Conservation (phyloP, 1,140 invertebrate species). For the Drosophila lowei region DNA sequence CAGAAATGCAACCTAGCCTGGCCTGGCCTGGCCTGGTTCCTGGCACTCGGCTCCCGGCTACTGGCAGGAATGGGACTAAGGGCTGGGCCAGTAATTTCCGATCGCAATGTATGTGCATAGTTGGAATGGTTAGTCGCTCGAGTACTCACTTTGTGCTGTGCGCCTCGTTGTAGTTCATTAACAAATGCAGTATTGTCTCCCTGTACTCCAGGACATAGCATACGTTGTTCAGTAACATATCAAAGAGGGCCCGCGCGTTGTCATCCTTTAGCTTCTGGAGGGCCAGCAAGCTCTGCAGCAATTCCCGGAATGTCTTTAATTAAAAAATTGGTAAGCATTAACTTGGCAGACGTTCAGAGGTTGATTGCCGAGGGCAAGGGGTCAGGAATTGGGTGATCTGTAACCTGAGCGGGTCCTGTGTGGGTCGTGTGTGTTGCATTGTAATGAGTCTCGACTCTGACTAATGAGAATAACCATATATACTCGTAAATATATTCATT, state of each 20-base stretch:
- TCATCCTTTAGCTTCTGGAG: conserved; percentile 91
- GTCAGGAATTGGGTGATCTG: background rate
- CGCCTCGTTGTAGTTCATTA: conserved; percentile 92
- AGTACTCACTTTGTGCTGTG: conserved; percentile 91
- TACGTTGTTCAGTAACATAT: conserved; percentile 95
- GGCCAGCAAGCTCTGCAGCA: conserved; percentile 89
- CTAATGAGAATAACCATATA: conserved; percentile 7
- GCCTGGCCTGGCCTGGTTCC: background rate
- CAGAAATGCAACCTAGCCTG: conserved; percentile 23
- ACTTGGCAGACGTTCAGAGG: conserved; percentile 33
- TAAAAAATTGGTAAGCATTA: conserved; percentile 78
- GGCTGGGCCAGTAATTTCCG: conserved; percentile 59
- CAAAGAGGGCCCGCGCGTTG: conserved; percentile 89
- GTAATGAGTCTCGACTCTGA: conserved; percentile 24
- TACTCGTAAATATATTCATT: conserved; percentile 1
- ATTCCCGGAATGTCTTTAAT: conserved; percentile 87
- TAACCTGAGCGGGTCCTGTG: background rate
- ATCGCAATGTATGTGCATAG: conserved; percentile 49
- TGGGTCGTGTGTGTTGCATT: conserved; percentile 27
- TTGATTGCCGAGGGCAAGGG: conserved; percentile 20
- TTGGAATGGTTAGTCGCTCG: conserved; percentile 25
- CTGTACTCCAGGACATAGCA: conserved; percentile 98
- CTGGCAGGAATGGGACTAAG: conserved; percentile 2
- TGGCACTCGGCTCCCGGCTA: too few species aligned
- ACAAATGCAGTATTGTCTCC: conserved; percentile 92